Conservation (phyloP, 2,797 vertebrate species). For the Lindbergichthys nudifrons region DNA sequence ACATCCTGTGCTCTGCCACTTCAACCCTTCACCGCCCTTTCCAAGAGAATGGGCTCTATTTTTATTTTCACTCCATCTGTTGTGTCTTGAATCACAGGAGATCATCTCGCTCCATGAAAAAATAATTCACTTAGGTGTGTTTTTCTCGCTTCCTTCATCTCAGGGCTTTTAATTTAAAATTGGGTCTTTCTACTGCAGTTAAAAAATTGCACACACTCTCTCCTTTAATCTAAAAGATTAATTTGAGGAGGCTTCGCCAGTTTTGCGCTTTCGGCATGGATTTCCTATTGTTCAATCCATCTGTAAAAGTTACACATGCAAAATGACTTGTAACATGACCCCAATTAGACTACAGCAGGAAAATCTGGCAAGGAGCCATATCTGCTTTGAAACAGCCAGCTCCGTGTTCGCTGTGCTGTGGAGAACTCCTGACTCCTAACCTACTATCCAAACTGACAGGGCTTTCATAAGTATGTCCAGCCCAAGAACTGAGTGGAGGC, state of each 20-base stretch:
- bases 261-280: slow-evolving; percentile 43
- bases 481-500: slow-evolving; percentile 50
- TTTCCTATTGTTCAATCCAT: slow-evolving; percentile 68
- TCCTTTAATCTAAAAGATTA: slow-evolving; percentile 67
- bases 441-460: slow-evolving; percentile 73
- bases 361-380: slow-evolving; percentile 74
- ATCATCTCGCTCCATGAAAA: slow-evolving; percentile 40
- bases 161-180: slow-evolving; percentile 42
- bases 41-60: slow-evolving; percentile 34
- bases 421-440: slow-evolving; percentile 75
- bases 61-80: slow-evolving; percentile 38
- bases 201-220: slow-evolving; percentile 19
- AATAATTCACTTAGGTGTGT: slow-evolving; percentile 14
- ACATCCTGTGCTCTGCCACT: slow-evolving; percentile 14
- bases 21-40: slow-evolving; percentile 12
- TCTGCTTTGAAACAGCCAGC: slow-evolving; percentile 72
- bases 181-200: slow-evolving; percentile 7
- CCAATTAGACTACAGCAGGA: slow-evolving; percentile 77
- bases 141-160: slow-evolving; percentile 48
- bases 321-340: slow-evolving; percentile 76
- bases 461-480: slow-evolving; percentile 77
- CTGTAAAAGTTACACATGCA: slow-evolving; percentile 69
- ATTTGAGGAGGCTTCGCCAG: slow-evolving; percentile 59
- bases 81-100: slow-evolving; percentile 47
- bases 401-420: slow-evolving; percentile 41